Conservation (phyloP, 1,140 invertebrate species). For the Drosophila funebris region DNA sequence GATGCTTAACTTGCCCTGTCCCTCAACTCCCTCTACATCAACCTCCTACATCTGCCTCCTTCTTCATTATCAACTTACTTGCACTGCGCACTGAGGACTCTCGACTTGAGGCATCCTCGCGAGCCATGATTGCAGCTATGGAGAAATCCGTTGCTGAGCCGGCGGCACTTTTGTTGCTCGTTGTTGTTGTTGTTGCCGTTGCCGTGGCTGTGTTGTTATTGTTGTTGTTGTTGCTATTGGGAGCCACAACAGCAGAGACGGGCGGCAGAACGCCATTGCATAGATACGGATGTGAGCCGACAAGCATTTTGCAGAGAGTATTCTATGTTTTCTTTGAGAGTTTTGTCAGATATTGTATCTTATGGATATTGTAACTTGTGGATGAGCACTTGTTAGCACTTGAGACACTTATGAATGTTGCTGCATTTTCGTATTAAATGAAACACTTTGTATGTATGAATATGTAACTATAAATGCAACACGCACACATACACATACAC, state of each 20-base stretch:
- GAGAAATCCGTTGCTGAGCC: slow-evolving; percentile 93
- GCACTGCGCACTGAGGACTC: slow-evolving; percentile 84
- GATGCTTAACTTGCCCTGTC: neutral
- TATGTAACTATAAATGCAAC: slow-evolving; percentile 18
- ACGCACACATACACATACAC: neutral
- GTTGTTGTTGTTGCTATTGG: slow-evolving; percentile 39
- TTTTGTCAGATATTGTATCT: slow-evolving; percentile 20
- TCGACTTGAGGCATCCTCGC: slow-evolving; percentile 86
- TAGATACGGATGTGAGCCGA: slow-evolving; percentile 81
- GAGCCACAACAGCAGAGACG: slow-evolving; percentile 47
- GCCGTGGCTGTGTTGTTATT: slow-evolving; percentile 52
- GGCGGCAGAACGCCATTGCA: slow-evolving; percentile 74
- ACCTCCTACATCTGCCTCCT: neutral
- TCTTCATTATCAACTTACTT: slow-evolving; percentile 66
- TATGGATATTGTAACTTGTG: slow-evolving; percentile 20
- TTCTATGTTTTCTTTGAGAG: slow-evolving; percentile 19
- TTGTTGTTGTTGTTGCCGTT: slow-evolving; percentile 58
- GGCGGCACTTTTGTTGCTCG: slow-evolving; percentile 78
- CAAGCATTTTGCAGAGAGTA: slow-evolving; percentile 65
- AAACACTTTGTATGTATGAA: slow-evolving; percentile 33
- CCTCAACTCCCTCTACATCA: neutral
- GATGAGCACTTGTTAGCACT: slow-evolving; percentile 32
- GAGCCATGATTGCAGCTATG: slow-evolving; percentile 96
- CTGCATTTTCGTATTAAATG: slow-evolving; percentile 22
- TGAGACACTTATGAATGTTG: slow-evolving; percentile 33